phyloP scores from a whole-genome alignment of 2,113 vertebrate species.

The Melanerpes aurifrons region DNA sequence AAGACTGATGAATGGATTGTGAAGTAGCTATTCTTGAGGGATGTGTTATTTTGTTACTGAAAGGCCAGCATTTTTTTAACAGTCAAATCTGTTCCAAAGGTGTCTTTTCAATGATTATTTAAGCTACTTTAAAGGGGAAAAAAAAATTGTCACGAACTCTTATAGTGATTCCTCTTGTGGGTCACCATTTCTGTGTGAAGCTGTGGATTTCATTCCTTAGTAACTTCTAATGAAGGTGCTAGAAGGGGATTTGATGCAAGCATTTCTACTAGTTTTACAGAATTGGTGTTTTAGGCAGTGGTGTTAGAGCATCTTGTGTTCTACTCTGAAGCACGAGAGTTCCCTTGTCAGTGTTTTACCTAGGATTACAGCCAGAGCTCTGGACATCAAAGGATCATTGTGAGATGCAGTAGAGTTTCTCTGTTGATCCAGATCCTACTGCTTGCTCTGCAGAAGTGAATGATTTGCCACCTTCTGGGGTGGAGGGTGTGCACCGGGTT shows the following conservation, averaged over 20 bases:
- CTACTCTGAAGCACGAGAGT: not conserved
- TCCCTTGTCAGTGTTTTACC: not conserved
- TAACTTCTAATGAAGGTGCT: not conserved
- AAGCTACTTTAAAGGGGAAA: conserved; percentile 14
- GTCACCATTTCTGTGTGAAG: not conserved
- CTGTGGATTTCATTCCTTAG: not conserved
- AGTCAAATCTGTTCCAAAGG: not conserved
- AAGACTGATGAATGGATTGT: conserved; percentile 45
- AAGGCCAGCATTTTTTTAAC: conserved; percentile 1
- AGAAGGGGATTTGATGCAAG: not conserved
- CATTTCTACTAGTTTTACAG: not conserved
- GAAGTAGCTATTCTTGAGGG: conserved; percentile 31
- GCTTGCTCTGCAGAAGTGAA: not conserved
- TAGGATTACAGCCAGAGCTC: not conserved
- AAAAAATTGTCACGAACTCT: not conserved
- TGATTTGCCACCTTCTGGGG: not conserved
- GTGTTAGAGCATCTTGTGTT: not conserved
- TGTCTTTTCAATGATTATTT: not conserved
- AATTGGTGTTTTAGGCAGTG: not conserved
- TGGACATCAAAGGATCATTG: not conserved
- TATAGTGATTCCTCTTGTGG: not conserved
- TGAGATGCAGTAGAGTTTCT: not conserved
- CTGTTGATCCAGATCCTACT: not conserved
- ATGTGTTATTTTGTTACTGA: conserved; percentile 40
- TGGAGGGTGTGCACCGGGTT: not conserved